Evolutionary conservation across 2,888 invertebrate species (phyloP).

Genomic region (Acleris holmiana): DNA sequence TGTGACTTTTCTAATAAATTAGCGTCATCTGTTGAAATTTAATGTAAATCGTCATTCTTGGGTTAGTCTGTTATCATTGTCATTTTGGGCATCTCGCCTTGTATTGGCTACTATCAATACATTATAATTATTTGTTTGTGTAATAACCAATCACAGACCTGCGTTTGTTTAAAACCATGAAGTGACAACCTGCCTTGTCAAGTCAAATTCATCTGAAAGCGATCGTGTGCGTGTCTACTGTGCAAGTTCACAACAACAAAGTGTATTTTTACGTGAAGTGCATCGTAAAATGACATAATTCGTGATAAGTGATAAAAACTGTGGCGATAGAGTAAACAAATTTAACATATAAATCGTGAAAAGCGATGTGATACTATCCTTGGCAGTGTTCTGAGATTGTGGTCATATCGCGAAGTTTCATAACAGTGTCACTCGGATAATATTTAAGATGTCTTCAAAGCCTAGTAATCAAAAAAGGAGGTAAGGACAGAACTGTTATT

Average conservation of each 20-base stretch:
- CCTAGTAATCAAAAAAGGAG: slow-evolving; percentile 88
- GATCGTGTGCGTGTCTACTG: slow-evolving; percentile 58
- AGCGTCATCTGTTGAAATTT: slow-evolving; percentile 30
- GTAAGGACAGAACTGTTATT: slow-evolving; percentile 65
- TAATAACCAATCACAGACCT: slow-evolving; percentile 22
- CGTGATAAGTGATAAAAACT: slow-evolving; percentile 68
- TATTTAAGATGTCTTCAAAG: slow-evolving; percentile 77
- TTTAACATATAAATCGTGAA: slow-evolving; percentile 58
- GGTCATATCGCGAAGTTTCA: slow-evolving; percentile 77
- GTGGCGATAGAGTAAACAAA: slow-evolving; percentile 60
- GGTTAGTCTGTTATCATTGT: slow-evolving; percentile 17
- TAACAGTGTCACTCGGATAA: slow-evolving; percentile 67
- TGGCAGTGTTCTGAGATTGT: slow-evolving; percentile 85
- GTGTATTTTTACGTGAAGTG: slow-evolving; percentile 74
- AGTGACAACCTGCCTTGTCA: slow-evolving; percentile 29
- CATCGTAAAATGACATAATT: slow-evolving; percentile 79
- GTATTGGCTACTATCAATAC: slow-evolving; percentile 15
- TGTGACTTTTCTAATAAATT: slow-evolving; percentile 5
- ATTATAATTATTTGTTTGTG: slow-evolving; percentile 1
- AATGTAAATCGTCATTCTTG: not conserved
- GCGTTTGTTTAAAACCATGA: not conserved
- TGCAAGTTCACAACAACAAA: slow-evolving; percentile 77
- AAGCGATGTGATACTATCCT: slow-evolving; percentile 83
- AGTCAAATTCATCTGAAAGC: slow-evolving; percentile 35
- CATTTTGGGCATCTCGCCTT: not conserved